Conservation (phyloP, 2,888 invertebrate species). For the Allygus modestus region DNA sequence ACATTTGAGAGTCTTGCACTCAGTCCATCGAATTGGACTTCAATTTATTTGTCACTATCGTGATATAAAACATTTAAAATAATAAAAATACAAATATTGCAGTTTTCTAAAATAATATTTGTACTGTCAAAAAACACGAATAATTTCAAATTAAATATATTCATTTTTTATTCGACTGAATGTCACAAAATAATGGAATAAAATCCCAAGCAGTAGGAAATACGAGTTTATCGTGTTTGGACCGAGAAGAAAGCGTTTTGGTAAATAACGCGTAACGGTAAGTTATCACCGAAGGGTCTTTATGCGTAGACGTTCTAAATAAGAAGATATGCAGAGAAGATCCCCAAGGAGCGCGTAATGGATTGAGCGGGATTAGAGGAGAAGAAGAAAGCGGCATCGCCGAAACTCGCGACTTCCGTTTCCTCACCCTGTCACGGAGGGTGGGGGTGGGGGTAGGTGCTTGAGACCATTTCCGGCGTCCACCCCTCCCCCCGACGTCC, state of each 20-base stretch:
- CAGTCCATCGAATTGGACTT: too few species aligned
- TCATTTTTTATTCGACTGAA: too few species aligned
- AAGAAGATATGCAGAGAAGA: slow-evolving; percentile 63
- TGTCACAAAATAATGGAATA: too few species aligned
- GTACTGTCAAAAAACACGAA: too few species aligned
- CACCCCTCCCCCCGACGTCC: slow-evolving; percentile 25
- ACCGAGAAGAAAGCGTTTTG: slow-evolving; percentile 44
- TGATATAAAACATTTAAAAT: too few species aligned
- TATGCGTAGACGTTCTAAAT: slow-evolving; percentile 62
- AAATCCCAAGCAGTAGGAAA: not conserved
- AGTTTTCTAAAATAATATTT: too few species aligned
- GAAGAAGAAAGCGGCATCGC: slow-evolving; percentile 56
- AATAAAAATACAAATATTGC: too few species aligned
- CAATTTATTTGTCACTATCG: too few species aligned
- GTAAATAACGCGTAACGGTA: slow-evolving; percentile 60
- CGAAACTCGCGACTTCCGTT: slow-evolving; percentile 64
- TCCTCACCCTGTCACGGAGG: slow-evolving; percentile 61
- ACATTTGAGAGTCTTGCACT: too few species aligned
- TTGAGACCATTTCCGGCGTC: slow-evolving; percentile 54
- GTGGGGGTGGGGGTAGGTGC: slow-evolving; percentile 34
- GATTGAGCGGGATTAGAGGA: slow-evolving; percentile 59
- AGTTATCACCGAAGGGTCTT: slow-evolving; percentile 58
- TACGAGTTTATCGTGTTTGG: slow-evolving; percentile 26
- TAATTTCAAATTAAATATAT: too few species aligned
- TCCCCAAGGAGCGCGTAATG: slow-evolving; percentile 61